phyloP scores from a whole-genome alignment of 1,140 invertebrate species.

The Drosophila aff. region DNA sequence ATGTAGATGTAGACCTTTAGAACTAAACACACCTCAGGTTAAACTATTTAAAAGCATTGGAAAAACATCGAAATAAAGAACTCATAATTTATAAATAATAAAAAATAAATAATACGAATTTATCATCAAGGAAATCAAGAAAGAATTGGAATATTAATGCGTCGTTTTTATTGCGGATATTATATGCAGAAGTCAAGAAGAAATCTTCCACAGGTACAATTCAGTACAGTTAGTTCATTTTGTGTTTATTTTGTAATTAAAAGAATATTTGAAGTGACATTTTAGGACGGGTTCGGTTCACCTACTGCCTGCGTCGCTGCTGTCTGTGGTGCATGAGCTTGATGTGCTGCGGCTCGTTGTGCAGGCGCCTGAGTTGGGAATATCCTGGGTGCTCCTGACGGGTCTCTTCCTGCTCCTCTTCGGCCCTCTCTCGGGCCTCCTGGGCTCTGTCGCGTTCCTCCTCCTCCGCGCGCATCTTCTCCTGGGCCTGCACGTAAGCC shows the following conservation, averaged over 20 bases:
- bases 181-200: background rate
- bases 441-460: constrained; percentile 6
- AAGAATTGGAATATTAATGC: background rate
- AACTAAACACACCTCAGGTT: background rate
- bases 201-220: background rate
- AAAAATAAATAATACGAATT: background rate
- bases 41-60: background rate
- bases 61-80: background rate
- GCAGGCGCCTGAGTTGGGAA: background rate
- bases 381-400: background rate
- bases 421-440: constrained; percentile 2
- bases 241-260: constrained; percentile 6
- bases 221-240: background rate
- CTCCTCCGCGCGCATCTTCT: constrained; percentile 20
- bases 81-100: background rate
- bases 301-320: constrained; percentile 8
- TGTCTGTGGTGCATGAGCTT: constrained; percentile 27
- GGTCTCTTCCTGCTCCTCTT: constrained; percentile 11
- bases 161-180: background rate
- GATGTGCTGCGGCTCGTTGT: constrained; percentile 2
- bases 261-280: constrained; percentile 2
- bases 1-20: background rate
- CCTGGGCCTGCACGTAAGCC: constrained; percentile 22
- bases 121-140: background rate
- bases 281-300: background rate